Conservation (phyloP, 2,888 invertebrate species). For the Spilosoma lubricipeda region DNA sequence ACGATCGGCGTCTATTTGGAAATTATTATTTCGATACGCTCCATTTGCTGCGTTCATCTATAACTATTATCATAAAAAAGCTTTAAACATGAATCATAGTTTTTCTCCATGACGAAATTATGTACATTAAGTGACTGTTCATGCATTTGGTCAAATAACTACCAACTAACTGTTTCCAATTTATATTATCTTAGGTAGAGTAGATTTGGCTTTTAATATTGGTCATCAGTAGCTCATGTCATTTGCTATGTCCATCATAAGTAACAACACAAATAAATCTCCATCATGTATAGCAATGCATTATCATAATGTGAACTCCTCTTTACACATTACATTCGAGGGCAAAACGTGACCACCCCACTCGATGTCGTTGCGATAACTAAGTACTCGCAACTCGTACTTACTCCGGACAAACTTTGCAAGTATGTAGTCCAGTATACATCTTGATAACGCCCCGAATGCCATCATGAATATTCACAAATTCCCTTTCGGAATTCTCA, state of each 20-base stretch:
- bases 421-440: constrained; percentile 29
- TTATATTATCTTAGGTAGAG: not conserved
- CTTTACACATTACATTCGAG: constrained; percentile 27
- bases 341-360: constrained; percentile 35
- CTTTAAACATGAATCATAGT: not conserved
- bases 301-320: not conserved
- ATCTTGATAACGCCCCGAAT: constrained; percentile 23
- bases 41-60: not conserved
- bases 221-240: too few species aligned
- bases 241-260: not conserved
- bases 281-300: not conserved
- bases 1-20: not conserved
- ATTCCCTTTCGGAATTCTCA: constrained; percentile 14
- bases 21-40: not conserved
- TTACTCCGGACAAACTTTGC: constrained; percentile 35
- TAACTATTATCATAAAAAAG: not conserved
- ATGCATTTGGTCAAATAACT: not conserved
- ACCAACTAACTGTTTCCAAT: not conserved
- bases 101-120: not conserved
- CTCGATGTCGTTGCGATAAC: constrained; percentile 35
- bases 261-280: not conserved
- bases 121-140: not conserved
- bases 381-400: constrained; percentile 12
- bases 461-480: constrained; percentile 20
- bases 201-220: too few species aligned